Evolutionary conservation across 2,113 vertebrate genomes (phyloP).

Genomic region (Indri indri): DNA sequence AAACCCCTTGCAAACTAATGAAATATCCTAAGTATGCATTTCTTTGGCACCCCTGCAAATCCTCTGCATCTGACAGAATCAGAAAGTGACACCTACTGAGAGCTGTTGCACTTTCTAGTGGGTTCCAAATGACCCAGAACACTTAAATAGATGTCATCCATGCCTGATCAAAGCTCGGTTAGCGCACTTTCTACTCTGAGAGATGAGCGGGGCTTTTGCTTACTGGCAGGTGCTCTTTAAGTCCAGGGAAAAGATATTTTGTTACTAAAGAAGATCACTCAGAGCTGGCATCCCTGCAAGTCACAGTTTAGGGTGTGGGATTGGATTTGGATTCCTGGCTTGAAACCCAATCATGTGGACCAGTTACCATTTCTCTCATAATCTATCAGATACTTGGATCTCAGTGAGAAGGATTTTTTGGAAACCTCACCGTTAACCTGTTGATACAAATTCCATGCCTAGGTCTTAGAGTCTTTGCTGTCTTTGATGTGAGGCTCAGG

Average conservation of each 20-base stretch:
- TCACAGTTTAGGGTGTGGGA: accelerated
- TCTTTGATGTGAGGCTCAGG: no score
- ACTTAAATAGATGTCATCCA: accelerated
- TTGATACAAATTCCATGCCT: not conserved
- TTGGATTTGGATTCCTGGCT: accelerated
- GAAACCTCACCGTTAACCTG: not conserved
- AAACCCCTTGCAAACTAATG: not conserved
- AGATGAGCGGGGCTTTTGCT: accelerated
- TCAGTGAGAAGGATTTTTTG: not conserved
- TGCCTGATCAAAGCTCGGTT: no score
- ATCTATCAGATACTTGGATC: not conserved
- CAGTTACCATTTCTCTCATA: not conserved
- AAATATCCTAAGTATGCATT: not conserved
- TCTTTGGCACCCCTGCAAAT: not conserved
- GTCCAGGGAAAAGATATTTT: no score
- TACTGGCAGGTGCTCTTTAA: accelerated
- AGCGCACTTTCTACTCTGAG: accelerated
- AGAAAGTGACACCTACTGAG: not conserved
- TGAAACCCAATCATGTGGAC: not conserved
- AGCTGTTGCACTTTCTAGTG: no score
- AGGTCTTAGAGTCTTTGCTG: not conserved
- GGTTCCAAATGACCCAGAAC: no score
- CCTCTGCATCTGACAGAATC: not conserved
- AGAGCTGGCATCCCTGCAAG: not conserved
- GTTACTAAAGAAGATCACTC: not conserved